phyloP scores from a whole-genome alignment of 2,797 vertebrate species.

The Myotis findleyi region DNA sequence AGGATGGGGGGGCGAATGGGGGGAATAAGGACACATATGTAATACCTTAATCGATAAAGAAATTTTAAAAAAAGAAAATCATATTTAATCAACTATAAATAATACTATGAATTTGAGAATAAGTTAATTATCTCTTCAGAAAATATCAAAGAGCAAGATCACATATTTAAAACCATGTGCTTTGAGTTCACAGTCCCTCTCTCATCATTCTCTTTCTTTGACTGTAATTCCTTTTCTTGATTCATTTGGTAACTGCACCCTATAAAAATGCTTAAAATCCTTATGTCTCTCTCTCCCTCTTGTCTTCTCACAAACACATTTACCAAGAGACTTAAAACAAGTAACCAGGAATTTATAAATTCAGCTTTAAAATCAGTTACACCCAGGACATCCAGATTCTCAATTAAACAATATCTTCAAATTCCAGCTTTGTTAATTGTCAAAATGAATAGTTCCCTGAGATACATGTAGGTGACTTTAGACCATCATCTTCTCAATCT shows the following conservation, averaged over 20 bases:
- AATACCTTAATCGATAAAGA: too few species aligned
- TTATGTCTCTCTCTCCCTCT: neutral
- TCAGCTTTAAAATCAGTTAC: slow-evolving; percentile 38
- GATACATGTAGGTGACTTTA: slow-evolving; percentile 4
- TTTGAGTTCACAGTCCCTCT: neutral
- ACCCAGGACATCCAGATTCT: slow-evolving; percentile 3
- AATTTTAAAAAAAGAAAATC: neutral
- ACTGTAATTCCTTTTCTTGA: slow-evolving; percentile 3
- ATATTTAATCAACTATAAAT: neutral
- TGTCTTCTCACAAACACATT: slow-evolving; percentile 48
- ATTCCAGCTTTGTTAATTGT: slow-evolving; percentile 32
- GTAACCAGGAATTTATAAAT: slow-evolving; percentile 40
- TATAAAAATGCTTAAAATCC: slow-evolving; percentile 61
- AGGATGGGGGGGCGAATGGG: too few species aligned
- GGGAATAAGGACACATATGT: too few species aligned
- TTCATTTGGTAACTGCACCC: slow-evolving; percentile 46
- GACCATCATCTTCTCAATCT: neutral
- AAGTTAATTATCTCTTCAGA: slow-evolving; percentile 9
- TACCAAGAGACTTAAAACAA: slow-evolving; percentile 63
- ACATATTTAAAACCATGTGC: neutral
- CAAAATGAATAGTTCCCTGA: neutral
- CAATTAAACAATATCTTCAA: slow-evolving; percentile 8
- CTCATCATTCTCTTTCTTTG: neutral
- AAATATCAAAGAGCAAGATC: neutral
- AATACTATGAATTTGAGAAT: neutral